Percentiles rank a stretch among this genome's conserved stretches.
These are phyloP conservation scores for Alectura lathami DNA, from an alignment of 2,113 vertebrate genomes.

Conservation along the genomic window DNA sequence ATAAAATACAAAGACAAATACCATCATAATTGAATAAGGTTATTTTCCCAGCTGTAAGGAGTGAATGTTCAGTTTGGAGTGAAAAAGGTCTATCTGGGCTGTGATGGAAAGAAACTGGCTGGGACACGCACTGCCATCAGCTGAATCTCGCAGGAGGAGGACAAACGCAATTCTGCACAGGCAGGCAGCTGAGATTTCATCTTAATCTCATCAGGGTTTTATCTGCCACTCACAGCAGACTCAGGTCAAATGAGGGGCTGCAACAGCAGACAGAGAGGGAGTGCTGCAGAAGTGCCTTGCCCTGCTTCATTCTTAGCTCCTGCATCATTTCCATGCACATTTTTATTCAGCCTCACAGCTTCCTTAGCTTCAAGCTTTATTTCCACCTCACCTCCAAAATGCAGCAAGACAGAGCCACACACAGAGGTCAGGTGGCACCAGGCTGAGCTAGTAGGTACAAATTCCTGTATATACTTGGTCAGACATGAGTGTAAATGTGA, in stretches of 20 bases:
- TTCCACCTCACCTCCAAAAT: not conserved
- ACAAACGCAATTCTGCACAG: not conserved
- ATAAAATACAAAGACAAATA: no score
- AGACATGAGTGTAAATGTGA: rapidly evolving
- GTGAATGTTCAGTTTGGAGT: not conserved
- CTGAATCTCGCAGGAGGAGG: not conserved
- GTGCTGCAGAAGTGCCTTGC: not conserved
- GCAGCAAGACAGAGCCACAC: not conserved
- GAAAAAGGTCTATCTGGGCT: not conserved
- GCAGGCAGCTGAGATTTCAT: not conserved
- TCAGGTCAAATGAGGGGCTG: not conserved
- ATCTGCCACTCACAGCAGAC: not conserved
- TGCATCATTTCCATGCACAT: not conserved
- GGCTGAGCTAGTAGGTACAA: not conserved
- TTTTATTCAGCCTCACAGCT: not conserved
- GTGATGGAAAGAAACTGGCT: not conserved
- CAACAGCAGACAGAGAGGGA: not conserved
- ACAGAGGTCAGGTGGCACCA: not conserved
- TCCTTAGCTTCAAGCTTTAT: not conserved
- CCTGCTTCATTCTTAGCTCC: not conserved
- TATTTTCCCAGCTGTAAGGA: not conserved
- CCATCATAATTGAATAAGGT: not conserved
- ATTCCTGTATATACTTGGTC: not conserved
- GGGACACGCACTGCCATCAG: not conserved
- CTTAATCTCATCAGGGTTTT: not conserved